Conservation (phyloP, 2,797 vertebrate species). For the Vipera latastei region DNA sequence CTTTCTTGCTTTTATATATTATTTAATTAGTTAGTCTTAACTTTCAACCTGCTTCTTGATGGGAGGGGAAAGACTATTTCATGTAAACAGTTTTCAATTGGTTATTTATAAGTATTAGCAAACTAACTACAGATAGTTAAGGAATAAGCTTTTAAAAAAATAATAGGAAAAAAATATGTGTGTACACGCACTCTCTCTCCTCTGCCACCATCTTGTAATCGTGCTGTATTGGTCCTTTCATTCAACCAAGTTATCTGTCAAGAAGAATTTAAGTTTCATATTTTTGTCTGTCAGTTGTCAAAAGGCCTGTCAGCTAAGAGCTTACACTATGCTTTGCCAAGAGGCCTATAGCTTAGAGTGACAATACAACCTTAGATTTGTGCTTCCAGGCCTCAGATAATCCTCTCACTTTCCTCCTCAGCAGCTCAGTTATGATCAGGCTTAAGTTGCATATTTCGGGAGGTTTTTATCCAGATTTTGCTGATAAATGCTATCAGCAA, state of each 20-base stretch:
- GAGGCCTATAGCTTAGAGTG: conserved; percentile 85
- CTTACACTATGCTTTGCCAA: conserved; percentile 93
- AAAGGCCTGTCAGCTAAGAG: conserved; percentile 95
- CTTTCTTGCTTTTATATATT: conserved; percentile 87
- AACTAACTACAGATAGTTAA: conserved; percentile 52
- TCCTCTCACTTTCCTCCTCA: conserved; percentile 87
- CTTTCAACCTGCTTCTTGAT: conserved; percentile 71
- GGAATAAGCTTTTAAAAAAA: conserved; percentile 56
- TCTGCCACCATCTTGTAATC: conserved; percentile 41
- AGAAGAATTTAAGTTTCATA: conserved; percentile 98
- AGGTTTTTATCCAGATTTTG: conserved; percentile 89
- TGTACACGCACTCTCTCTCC: neutral
- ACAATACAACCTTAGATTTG: conserved; percentile 94
- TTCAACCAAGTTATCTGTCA: conserved; percentile 89
- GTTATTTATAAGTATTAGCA: conserved; percentile 35
- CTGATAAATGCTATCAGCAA: conserved; percentile 99
- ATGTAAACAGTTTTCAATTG: conserved; percentile 7
- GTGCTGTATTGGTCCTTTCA: conserved; percentile 76
- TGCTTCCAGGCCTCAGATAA: conserved; percentile 85
- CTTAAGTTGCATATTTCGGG: conserved; percentile 97
- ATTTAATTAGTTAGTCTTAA: conserved; percentile 50
- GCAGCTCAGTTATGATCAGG: conserved; percentile 87
- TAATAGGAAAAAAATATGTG: conserved; percentile 14
- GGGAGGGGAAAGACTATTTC: neutral
- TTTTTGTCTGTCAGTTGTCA: conserved; percentile 90